Base-by-base conservation (phyloP, 2,113 vertebrate species). In the Tricholaema leucomelas region DNA sequence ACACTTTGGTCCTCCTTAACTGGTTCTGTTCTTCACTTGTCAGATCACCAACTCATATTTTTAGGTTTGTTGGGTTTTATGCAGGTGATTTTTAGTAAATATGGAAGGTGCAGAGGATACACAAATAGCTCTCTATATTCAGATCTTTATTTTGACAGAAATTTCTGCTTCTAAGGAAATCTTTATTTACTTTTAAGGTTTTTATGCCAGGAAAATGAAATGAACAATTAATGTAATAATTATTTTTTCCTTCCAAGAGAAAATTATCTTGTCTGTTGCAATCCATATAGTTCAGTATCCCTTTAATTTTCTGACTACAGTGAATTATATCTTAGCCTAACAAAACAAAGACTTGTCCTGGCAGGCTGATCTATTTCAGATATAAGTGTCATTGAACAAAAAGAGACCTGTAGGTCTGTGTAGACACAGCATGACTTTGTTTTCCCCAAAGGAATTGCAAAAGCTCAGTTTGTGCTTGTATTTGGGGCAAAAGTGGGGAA, bases 401-500 rank as follows among this genome's bases (percentile, higher is more conserved):
- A 92, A 74, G 6, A 7, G 16, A 85, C 66, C 71, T 42, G 44
- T 33, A 87, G 58, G 58, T 81, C 69, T 96, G 52, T 84, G 55
- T 74, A 85, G 74, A 79, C 44, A 54, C 30, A 88, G 60, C 76
- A 92, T 74, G 64, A 28, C 88, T 96, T 83, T 89, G 81, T 94
- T 94, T 87, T 59, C 63, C 94, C 90, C 93, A 86, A 44, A 94
- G 78, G 89, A 95, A 77, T 71, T 93, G 35, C n/a, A 88, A 79
- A 90, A 94, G 52, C 59, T 96, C 87, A 38, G 85, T 92, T 97
- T 91, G 58, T 42, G 42, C 73, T 85, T 85, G 81, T 92, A 55
- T 96, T 96, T 48, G 77, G 87, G 82, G 75, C 48, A 78, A 92
- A 93, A 90, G 35, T 58, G 61, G 91, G 88, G 92, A 90, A 89